Base-by-base conservation (phyloP, 37 sponge, comb jelly and placozoan genomes). In the Beroe forskalii region DNA sequence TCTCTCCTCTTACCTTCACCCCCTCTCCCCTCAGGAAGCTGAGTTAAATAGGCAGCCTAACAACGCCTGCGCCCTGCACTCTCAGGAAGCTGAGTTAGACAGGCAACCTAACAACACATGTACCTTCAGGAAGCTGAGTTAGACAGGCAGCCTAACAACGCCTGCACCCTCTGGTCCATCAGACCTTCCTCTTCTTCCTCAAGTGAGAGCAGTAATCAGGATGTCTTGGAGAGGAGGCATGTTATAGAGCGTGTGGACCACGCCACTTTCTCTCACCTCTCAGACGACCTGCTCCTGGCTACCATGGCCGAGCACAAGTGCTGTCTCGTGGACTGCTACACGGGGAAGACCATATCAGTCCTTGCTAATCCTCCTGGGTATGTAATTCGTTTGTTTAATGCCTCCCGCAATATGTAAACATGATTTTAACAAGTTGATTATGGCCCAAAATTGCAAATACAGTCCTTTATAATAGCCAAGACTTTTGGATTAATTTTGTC, bases 231-330 rank as follows among this genome's bases (percentile, higher is more conserved):
- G 32, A 33, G 32, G 17, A 1, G 72, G 0, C 72, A 69, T 32
- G 38, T 2, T 2, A 28, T 69, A 36, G 33, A 69, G 38, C 37
- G 72, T 28, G 72, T 69, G 38, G 72, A 69, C 72, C 72, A 69
- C 32, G 72, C 72, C 19, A 32, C 32, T 1, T 69, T 69, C 72
- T 32, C 33, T 9, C 32, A 44, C 48, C 86, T 44, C 4, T 80
- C 86, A 42, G 86, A 80, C 86, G 86, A 80, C 22, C 12, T 38
- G 55, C 44, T 80, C 27, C 55, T 80, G 25, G 12, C 48, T 25
- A 80, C 86, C 0, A 80, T 80, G 86, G 30, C 44, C 12, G 55
- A 44, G 17, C 86, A 80, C 86, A 80, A 80, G 55, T 80, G 40
- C 55, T 41, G 38, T 44, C 12, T 80, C 25, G 55, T 80, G 55